Evolutionary conservation across 2,113 vertebrate species (phyloP).

Genomic region (Gymnobelideus leadbeateri): DNA sequence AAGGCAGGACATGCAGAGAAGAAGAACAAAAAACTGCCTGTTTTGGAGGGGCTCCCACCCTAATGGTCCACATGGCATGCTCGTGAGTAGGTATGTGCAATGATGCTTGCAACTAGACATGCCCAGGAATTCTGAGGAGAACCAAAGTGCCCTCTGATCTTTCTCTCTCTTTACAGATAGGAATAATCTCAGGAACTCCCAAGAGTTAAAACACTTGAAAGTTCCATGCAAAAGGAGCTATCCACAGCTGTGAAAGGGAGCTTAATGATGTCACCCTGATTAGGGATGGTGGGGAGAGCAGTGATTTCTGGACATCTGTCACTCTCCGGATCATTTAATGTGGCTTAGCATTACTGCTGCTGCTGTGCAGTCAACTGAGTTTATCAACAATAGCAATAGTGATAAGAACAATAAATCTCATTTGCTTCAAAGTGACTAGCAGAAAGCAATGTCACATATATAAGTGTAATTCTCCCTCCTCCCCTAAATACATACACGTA

Average conservation of each 20-base stretch:
- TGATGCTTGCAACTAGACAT: background rate
- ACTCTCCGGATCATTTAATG: slow-evolving; percentile 35
- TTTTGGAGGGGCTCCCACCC: background rate
- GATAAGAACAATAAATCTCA: background rate
- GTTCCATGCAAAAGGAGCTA: background rate
- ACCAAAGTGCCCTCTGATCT: background rate
- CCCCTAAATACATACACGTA: background rate
- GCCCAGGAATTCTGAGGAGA: background rate
- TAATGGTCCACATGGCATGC: background rate
- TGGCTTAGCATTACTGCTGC: background rate
- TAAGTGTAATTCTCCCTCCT: background rate
- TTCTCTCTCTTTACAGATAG: background rate
- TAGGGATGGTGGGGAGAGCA: background rate
- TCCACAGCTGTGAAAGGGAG: background rate
- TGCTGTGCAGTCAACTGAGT: background rate
- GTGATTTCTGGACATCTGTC: background rate
- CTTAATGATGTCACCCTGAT: background rate
- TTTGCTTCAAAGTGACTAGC: background rate
- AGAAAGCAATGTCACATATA: background rate
- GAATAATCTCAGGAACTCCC: slow-evolving; percentile 31
- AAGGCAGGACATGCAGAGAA: background rate
- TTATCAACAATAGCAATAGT: background rate
- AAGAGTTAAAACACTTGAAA: slow-evolving; percentile 31
- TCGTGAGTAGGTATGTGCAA: background rate
- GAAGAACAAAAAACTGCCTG: background rate